phyloP scores from a whole-genome alignment of 2,888 invertebrate species.

The Pachycephus smyrnensis region DNA sequence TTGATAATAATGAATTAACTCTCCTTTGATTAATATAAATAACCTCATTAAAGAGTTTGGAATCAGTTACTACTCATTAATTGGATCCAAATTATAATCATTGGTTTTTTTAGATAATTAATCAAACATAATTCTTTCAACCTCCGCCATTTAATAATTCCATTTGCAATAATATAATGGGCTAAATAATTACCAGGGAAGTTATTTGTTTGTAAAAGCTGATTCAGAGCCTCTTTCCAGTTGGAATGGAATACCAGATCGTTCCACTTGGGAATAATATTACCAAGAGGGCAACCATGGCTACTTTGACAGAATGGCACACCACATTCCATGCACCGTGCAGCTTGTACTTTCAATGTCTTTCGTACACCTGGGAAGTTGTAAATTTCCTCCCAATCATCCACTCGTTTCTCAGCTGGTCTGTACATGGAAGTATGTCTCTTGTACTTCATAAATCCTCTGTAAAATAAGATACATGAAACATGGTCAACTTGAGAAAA shows the following conservation, averaged over 20 bases:
- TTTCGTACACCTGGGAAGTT: slow-evolving; percentile 87
- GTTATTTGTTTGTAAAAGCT: slow-evolving; percentile 97
- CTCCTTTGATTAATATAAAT: not conserved
- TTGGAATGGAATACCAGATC: slow-evolving; percentile 94
- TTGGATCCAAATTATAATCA: slow-evolving; percentile 58
- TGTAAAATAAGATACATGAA: slow-evolving; percentile 52
- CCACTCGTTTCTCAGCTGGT: slow-evolving; percentile 83
- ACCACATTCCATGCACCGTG: slow-evolving; percentile 99
- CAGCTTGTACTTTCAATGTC: slow-evolving; percentile 91
- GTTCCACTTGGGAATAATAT: slow-evolving; percentile 99
- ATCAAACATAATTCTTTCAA: no score
- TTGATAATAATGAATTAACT: slow-evolving; percentile 5
- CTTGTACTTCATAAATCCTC: slow-evolving; percentile 97
- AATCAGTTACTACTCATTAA: slow-evolving; percentile 53
- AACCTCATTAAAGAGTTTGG: slow-evolving; percentile 31
- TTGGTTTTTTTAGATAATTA: slow-evolving; percentile 8
- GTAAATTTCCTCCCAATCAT: slow-evolving; percentile 98
- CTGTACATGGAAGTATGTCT: slow-evolving; percentile 90
- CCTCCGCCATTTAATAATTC: no score
- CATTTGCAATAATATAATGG: not conserved
- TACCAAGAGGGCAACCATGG: slow-evolving; percentile 97
- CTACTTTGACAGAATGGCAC: slow-evolving; percentile 97
- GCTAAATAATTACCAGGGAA: slow-evolving; percentile 80
- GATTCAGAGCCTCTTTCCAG: slow-evolving; percentile 94
- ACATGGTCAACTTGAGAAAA: not conserved